phyloP scores from a whole-genome alignment of 2,888 invertebrate species.

The Ophioninae sp. region DNA sequence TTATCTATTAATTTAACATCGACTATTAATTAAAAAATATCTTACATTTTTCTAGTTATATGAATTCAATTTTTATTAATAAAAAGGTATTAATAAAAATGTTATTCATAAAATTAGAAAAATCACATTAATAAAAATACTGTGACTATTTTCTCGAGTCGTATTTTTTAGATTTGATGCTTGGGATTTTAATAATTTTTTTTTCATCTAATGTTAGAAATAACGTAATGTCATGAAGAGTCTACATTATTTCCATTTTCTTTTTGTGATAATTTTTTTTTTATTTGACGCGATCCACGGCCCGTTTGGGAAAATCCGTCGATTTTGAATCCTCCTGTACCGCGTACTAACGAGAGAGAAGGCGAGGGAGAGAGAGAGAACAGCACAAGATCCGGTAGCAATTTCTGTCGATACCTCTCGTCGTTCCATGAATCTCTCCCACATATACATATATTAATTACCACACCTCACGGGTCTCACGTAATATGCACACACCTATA shows the following conservation, averaged over 20 bases:
- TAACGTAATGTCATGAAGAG: background rate
- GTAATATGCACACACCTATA: background rate
- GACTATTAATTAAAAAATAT: too few species aligned
- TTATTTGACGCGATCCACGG: background rate
- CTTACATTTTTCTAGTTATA: too few species aligned
- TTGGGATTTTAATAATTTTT: background rate
- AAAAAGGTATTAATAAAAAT: too few species aligned
- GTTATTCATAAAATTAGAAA: too few species aligned
- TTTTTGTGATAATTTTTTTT: background rate
- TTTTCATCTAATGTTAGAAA: background rate
- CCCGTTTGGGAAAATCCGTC: background rate
- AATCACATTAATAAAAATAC: too few species aligned
- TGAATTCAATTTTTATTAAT: too few species aligned
- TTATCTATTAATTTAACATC: too few species aligned
- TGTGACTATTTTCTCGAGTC: too few species aligned
- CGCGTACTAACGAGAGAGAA: background rate
- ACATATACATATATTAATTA: constrained; percentile 19
- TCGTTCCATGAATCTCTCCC: constrained; percentile 4
- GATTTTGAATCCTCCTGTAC: constrained; percentile 2
- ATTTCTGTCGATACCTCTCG: constrained; percentile 50
- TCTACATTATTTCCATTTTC: too few species aligned
- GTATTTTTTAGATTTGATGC: background rate
- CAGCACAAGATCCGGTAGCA: constrained; percentile 46
- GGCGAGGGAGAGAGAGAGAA: constrained; percentile 4
- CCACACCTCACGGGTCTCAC: constrained; percentile 15